phyloP scores from a whole-genome alignment of 2,797 vertebrate species.

The Agapornis canus region DNA sequence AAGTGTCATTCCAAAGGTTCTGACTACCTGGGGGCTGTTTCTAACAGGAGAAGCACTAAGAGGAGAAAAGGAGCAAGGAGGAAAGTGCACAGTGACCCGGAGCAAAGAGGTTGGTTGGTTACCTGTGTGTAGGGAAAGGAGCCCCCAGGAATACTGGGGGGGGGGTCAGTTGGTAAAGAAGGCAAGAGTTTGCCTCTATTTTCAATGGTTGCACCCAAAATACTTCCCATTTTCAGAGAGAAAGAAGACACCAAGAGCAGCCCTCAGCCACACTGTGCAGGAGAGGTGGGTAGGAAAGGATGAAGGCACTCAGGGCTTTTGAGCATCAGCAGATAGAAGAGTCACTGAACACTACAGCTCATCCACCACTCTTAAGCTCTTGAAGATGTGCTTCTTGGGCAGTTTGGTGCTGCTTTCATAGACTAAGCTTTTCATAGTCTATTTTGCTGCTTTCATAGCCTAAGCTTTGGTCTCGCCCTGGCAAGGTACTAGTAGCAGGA shows the following conservation, averaged over 20 bases:
- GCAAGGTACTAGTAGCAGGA: background rate
- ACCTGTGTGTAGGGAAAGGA: accelerated
- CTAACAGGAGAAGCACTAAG: background rate
- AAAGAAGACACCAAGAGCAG: background rate
- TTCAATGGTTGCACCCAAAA: background rate
- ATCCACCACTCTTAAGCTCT: accelerated
- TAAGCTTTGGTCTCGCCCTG: background rate
- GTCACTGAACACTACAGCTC: background rate
- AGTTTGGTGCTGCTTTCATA: background rate
- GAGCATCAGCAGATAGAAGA: background rate
- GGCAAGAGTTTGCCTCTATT: background rate
- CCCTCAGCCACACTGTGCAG: background rate
- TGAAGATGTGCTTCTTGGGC: background rate
- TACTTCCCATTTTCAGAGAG: background rate
- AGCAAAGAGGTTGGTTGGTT: background rate
- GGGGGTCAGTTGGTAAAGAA: background rate
- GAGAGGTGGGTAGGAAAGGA: background rate
- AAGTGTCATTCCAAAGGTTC: background rate
- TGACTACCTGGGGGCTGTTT: background rate
- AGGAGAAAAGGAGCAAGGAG: background rate
- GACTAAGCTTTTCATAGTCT: background rate
- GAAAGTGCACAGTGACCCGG: background rate
- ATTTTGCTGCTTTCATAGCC: background rate
- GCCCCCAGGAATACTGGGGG: background rate
- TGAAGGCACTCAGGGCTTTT: background rate